Percentiles rank a stretch among this genome's conserved stretches.
phyloP scores from a whole-genome alignment of 2,113 vertebrate species.

The Tor tambroides region DNA sequence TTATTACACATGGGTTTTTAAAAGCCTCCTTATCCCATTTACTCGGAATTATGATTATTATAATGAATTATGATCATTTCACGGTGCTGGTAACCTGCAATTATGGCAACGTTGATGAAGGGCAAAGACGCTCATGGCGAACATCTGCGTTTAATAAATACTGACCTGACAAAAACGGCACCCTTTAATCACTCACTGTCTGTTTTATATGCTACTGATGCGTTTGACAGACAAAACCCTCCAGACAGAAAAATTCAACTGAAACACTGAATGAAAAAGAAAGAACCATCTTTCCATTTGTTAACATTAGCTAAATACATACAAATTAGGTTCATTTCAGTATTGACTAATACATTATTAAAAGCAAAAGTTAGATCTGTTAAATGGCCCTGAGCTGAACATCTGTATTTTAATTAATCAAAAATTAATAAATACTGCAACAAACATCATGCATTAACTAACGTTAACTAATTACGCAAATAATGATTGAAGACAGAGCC shows the following conservation, averaged over 20 bases:
- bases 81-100: background rate
- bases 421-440: background rate
- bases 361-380: background rate
- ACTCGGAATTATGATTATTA: background rate
- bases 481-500: background rate
- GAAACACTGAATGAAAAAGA: background rate
- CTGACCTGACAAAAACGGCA: background rate
- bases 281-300: background rate
- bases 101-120: background rate
- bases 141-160: slow-evolving; percentile 21
- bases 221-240: background rate
- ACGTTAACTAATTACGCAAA: background rate
- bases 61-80: background rate
- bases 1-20: slow-evolving; percentile 41
- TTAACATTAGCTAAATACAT: background rate
- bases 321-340: background rate
- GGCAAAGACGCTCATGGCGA: background rate
- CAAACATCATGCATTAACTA: too few species aligned
- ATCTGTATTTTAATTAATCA: background rate
- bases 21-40: background rate
- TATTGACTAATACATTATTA: background rate
- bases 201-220: background rate
- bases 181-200: background rate
- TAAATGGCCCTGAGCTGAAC: background rate
- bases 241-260: background rate